A percentile compares a stretch with the other conserved stretches of the same genome.
phyloP scores from a whole-genome alignment of 2,113 vertebrate genomes.

The Catharus fuscescens region DNA sequence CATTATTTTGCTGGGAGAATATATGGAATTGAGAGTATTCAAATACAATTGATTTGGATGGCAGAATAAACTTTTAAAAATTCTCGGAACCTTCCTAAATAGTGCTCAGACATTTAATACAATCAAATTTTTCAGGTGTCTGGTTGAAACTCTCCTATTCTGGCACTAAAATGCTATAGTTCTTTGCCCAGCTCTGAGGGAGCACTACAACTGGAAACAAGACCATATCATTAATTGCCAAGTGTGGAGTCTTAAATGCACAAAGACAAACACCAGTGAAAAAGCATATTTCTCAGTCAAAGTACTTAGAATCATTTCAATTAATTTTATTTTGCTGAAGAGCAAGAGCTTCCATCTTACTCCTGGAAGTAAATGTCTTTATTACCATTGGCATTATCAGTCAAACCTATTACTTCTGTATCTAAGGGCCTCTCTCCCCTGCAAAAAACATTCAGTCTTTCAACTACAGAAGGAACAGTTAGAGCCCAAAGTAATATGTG shows the following conservation, averaged over 20 bases:
- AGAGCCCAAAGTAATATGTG: neutral
- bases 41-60: neutral
- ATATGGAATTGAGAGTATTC: neutral
- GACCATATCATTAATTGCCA: neutral
- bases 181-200: neutral
- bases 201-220: neutral
- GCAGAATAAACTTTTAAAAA: neutral
- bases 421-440: neutral
- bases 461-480: neutral
- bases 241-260: neutral
- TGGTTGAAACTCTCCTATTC: neutral
- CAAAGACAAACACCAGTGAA: neutral
- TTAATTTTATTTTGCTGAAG: neutral
- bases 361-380: neutral
- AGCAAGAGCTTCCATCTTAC: neutral
- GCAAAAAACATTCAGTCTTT: neutral
- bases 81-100: neutral
- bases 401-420: neutral
- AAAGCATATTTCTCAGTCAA: neutral
- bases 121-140: neutral
- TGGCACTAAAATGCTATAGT: neutral
- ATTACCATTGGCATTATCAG: neutral
- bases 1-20: neutral
- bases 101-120: neutral
- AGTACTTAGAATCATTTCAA: neutral